Percentiles rank a stretch among this genome's conserved stretches.
Conservation (phyloP, 2,888 invertebrate genomes). For the Psylliodes chrysocephalus region DNA sequence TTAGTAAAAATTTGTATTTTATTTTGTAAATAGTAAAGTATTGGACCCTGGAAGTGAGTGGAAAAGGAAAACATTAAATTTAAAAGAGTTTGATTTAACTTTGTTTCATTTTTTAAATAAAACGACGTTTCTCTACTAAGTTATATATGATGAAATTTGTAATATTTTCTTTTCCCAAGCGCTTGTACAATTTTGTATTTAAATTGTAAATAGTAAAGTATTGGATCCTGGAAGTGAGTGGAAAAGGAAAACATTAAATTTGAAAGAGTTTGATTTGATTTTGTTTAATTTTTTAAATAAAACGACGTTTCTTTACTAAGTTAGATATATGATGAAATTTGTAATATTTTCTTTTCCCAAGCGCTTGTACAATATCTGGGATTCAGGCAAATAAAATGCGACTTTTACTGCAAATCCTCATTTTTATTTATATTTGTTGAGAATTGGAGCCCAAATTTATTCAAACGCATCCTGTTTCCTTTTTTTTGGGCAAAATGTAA, state of each 20-base stretch:
- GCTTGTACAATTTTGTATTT: conserved; percentile 23
- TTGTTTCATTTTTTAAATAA: too few relatives aligned
- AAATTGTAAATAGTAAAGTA: background rate
- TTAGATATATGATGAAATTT: too few relatives aligned
- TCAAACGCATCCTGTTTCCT: too few relatives aligned
- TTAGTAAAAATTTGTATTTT: conserved; percentile 25
- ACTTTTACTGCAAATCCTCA: conserved; percentile 17
- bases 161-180: too few relatives aligned
- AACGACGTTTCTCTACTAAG: too few relatives aligned
- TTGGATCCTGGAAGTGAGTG: background rate
- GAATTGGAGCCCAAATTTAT: background rate
- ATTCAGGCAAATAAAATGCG: background rate
- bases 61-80: background rate
- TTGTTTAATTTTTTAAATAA: too few relatives aligned
- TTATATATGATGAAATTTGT: too few relatives aligned
- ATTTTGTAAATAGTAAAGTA: background rate
- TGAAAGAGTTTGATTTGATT: too few relatives aligned
- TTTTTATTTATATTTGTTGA: conserved; percentile 6
- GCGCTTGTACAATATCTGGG: conserved; percentile 9
- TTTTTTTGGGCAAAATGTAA: conserved; percentile 1
- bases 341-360: too few relatives aligned
- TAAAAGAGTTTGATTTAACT: too few relatives aligned
- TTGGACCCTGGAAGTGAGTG: background rate
- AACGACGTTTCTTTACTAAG: too few relatives aligned
- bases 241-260: background rate